A percentile compares a stretch with the other conserved stretches of the same genome.
Evolutionary conservation across 1,140 invertebrate species (phyloP).

Genomic region (Sinonovacula constricta): DNA sequence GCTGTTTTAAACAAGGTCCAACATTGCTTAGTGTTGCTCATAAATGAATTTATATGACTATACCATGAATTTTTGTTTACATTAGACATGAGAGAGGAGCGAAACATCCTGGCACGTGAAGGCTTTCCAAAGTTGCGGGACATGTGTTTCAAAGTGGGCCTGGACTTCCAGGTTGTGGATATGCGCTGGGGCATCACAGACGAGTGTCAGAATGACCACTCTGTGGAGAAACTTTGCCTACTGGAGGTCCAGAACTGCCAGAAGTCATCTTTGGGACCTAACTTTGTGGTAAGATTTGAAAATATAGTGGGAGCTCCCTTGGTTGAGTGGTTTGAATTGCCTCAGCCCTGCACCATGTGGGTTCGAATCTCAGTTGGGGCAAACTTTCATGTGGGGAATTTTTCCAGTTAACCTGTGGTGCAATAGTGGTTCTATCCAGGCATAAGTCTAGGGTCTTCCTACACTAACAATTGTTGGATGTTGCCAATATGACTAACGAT

Average conservation of each 20-base stretch:
- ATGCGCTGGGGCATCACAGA: constrained; percentile 76
- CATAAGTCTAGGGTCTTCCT: too few species aligned
- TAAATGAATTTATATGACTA: too few species aligned
- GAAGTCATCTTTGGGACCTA: constrained; percentile 75
- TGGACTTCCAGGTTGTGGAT: constrained; percentile 77
- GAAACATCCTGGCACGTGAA: constrained; percentile 65
- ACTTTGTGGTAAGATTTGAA: constrained; percentile 73
- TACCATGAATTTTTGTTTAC: constrained; percentile 30
- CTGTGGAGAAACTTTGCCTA: constrained; percentile 71
- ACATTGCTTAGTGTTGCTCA: too few species aligned
- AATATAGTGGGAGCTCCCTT: not conserved
- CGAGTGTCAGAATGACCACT: constrained; percentile 72
- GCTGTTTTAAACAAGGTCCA: too few species aligned
- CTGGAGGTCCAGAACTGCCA: constrained; percentile 75
- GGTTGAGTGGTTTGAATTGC: too few species aligned
- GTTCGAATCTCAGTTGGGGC: too few species aligned
- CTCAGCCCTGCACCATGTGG: too few species aligned
- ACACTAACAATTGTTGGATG: too few species aligned
- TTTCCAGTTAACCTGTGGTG: too few species aligned
- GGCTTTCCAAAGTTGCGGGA: constrained; percentile 68
- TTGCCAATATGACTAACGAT: too few species aligned
- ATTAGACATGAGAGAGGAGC: constrained; percentile 72
- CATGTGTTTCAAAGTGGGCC: constrained; percentile 63
- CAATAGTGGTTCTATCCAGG: too few species aligned
- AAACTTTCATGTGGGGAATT: too few species aligned